These are phyloP conservation scores for Argya squamiceps DNA, from an alignment of 2,797 vertebrate species.

Conservation along the genomic window DNA sequence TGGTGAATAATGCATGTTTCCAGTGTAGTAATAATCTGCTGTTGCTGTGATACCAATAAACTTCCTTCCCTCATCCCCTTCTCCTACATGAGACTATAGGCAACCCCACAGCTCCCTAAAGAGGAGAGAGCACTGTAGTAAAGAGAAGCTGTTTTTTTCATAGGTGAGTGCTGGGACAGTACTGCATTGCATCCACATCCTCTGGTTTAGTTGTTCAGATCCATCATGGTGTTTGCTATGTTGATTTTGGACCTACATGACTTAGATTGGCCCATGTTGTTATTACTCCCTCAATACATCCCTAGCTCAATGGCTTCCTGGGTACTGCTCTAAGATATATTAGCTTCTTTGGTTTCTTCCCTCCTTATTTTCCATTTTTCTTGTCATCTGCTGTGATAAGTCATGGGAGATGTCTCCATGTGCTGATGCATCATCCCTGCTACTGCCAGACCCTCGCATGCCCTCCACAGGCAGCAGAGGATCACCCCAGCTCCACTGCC, in stretches of 20 bases:
- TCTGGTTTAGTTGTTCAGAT: not conserved
- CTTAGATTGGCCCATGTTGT: not conserved
- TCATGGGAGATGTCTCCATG: not conserved
- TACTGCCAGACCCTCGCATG: not conserved
- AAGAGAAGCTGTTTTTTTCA: not conserved
- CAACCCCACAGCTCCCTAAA: not conserved
- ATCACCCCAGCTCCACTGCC: accelerated
- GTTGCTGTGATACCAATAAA: not conserved
- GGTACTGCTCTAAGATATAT: not conserved
- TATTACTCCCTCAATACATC: not conserved
- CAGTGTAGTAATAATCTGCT: not conserved
- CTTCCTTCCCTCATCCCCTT: not conserved
- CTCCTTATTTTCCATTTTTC: not conserved
- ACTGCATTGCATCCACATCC: not conserved
- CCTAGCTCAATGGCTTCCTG: not conserved
- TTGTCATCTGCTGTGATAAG: not conserved
- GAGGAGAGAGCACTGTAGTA: not conserved
- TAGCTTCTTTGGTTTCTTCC: not conserved
- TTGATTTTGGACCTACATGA: not conserved
- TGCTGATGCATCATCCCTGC: not conserved
- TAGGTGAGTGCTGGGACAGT: not conserved
- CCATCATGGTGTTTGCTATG: not conserved
- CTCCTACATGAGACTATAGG: not conserved
- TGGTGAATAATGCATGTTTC: not conserved
- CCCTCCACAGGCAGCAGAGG: not conserved